Conservation (phyloP, 1,140 invertebrate genomes). For the Drosophila tani region DNA sequence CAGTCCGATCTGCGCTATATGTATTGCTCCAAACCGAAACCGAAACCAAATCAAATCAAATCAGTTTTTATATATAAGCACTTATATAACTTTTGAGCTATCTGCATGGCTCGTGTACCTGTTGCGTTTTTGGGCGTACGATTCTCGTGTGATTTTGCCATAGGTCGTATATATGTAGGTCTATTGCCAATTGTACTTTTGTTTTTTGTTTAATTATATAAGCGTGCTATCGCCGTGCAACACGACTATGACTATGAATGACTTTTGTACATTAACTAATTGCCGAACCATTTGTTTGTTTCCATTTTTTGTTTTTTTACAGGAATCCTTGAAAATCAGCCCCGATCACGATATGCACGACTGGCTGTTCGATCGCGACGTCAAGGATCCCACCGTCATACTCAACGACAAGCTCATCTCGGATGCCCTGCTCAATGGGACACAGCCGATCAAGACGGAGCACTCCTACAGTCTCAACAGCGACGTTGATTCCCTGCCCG, state of each 20-base stretch:
- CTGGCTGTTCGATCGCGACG: slow-evolving; percentile 87
- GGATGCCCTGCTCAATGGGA: slow-evolving; percentile 91
- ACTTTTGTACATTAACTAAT: slow-evolving; percentile 72
- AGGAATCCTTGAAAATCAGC: slow-evolving; percentile 87
- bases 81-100: slow-evolving; percentile 52
- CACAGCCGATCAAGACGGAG: slow-evolving; percentile 92
- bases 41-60: slow-evolving; percentile 26
- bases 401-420: slow-evolving; percentile 95
- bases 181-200: slow-evolving; percentile 48
- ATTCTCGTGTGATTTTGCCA: slow-evolving; percentile 67
- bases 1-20: slow-evolving; percentile 27
- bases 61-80: slow-evolving; percentile 18
- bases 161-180: slow-evolving; percentile 54
- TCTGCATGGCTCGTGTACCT: slow-evolving; percentile 65
- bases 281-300: slow-evolving; percentile 46
- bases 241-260: slow-evolving; percentile 62
- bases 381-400: slow-evolving; percentile 87
- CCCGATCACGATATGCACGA: slow-evolving; percentile 87
- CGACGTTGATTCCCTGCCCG: slow-evolving; percentile 88
- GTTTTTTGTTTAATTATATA: slow-evolving; percentile 70
- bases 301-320: slow-evolving; percentile 68
- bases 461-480: slow-evolving; percentile 92
- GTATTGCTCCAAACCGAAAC: slow-evolving; percentile 7
- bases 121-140: slow-evolving; percentile 67
- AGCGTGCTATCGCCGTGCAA: slow-evolving; percentile 68